Percentiles rank a stretch among this genome's conserved stretches.
phyloP scores from a whole-genome alignment of 1,140 invertebrate genomes.

The Penaeus vannamei region DNA sequence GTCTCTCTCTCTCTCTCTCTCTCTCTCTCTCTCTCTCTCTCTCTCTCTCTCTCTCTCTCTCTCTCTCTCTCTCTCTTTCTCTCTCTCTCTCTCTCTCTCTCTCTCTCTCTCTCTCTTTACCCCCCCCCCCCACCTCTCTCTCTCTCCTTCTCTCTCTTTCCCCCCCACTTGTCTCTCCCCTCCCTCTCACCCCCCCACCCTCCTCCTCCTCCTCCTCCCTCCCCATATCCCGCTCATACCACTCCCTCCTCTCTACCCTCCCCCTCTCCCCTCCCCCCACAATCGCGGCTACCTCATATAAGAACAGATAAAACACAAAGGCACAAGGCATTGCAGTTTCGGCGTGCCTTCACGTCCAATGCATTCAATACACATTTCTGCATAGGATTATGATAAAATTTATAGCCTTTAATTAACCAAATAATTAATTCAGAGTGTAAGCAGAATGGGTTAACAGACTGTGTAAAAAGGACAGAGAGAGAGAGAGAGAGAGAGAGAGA shows the following conservation, averaged over 20 bases:
- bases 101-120: conserved; percentile 2
- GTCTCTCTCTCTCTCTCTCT: conserved; percentile 17
- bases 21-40: background rate
- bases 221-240: background rate
- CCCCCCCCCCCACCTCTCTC: background rate
- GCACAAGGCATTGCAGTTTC: too few relatives aligned
- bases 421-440: too few relatives aligned
- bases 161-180: background rate
- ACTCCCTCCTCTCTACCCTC: background rate
- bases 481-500: too few relatives aligned
- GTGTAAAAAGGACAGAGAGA: too few relatives aligned
- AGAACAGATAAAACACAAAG: too few relatives aligned
- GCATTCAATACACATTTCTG: too few relatives aligned
- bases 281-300: background rate
- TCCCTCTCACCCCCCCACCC: background rate
- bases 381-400: too few relatives aligned
- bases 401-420: too few relatives aligned
- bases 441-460: too few relatives aligned
- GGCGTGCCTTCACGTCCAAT: too few relatives aligned
- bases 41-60: conserved; percentile 12
- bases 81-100: conserved; percentile 23
- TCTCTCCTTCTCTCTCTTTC: background rate
- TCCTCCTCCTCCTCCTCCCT: background rate
- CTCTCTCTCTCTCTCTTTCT: conserved; percentile 5
- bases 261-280: background rate